These are phyloP conservation scores for Dendrocopos noguchii DNA, from an alignment of 2,113 vertebrate species.

Conservation along the genomic window DNA sequence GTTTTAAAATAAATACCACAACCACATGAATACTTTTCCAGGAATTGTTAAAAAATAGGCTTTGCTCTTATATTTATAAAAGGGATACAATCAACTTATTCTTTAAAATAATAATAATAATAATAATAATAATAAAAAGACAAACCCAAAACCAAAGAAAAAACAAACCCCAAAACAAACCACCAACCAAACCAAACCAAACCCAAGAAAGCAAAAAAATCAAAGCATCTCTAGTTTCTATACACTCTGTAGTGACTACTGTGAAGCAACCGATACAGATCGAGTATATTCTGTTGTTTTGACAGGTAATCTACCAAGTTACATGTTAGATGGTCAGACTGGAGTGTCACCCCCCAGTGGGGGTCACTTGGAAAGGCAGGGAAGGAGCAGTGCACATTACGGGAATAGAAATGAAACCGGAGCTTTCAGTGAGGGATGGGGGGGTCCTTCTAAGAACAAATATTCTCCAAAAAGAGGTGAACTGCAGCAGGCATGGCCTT, in stretches of 20 bases:
- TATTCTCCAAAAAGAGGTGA: constrained; percentile 70
- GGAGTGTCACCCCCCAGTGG: constrained; percentile 72
- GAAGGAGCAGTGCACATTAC: constrained; percentile 64
- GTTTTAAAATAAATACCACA: constrained; percentile 75
- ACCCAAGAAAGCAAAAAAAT: constrained; percentile 40
- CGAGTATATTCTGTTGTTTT: constrained; percentile 76
- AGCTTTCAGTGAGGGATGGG: constrained; percentile 62
- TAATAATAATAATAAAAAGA: too few species aligned
- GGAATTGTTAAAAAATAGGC: constrained; percentile 77
- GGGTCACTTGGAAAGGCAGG: constrained; percentile 67
- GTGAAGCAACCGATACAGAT: constrained; percentile 73
- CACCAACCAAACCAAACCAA: background rate
- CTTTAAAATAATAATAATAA: constrained; percentile 66
- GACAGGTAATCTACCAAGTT: constrained; percentile 77
- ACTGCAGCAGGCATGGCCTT: constrained; percentile 70
- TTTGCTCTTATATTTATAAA: constrained; percentile 77
- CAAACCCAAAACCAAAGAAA: too few species aligned
- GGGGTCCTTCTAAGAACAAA: constrained; percentile 76
- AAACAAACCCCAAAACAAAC: too few species aligned
- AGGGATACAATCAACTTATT: constrained; percentile 74
- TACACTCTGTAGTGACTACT: constrained; percentile 75
- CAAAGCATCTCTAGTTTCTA: constrained; percentile 71
- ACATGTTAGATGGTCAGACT: constrained; percentile 80
- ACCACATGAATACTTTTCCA: constrained; percentile 70
- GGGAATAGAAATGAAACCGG: constrained; percentile 73